Percentiles rank a stretch among this genome's conserved stretches.
phyloP scores from a whole-genome alignment of 1,140 invertebrate genomes.

The Lordiphosa clarofinis region DNA sequence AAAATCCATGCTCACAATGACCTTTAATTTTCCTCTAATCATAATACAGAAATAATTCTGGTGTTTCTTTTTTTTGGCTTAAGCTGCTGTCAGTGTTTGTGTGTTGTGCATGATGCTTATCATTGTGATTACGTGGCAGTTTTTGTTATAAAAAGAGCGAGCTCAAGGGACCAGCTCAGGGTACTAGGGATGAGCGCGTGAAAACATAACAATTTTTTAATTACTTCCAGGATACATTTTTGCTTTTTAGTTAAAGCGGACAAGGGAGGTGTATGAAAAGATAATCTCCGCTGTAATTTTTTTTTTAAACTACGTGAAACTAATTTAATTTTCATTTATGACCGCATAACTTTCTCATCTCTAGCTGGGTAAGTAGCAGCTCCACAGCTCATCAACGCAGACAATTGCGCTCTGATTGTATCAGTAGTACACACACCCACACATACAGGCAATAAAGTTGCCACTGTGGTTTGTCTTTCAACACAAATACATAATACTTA shows the following conservation, averaged over 20 bases:
- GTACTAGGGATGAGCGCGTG: conserved; percentile 14
- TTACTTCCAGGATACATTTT: neutral
- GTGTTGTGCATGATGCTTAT: conserved; percentile 63
- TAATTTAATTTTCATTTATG: no score
- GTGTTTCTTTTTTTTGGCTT: conserved; percentile 9
- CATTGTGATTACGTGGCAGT: conserved; percentile 71
- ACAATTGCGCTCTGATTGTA: conserved; percentile 75
- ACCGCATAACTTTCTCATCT: conserved; percentile 1
- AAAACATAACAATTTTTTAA: neutral
- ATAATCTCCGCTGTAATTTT: no score
- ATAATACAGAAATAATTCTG: conserved; percentile 25
- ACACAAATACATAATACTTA: conserved; percentile 73
- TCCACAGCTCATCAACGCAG: conserved; percentile 66
- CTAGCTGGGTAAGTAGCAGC: conserved; percentile 4
- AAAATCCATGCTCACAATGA: conserved; percentile 12
- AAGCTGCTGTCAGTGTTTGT: conserved; percentile 25
- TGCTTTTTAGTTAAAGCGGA: neutral
- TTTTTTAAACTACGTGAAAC: no score
- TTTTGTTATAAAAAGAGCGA: conserved; percentile 54
- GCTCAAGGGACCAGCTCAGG: conserved; percentile 7
- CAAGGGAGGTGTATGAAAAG: no score
- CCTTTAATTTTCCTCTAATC: conserved; percentile 14
- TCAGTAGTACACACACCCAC: conserved; percentile 42
- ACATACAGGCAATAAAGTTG: conserved; percentile 59
- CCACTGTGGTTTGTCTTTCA: conserved; percentile 61